phyloP scores from a whole-genome alignment of 2,113 vertebrate genomes.

The Zeus faber region DNA sequence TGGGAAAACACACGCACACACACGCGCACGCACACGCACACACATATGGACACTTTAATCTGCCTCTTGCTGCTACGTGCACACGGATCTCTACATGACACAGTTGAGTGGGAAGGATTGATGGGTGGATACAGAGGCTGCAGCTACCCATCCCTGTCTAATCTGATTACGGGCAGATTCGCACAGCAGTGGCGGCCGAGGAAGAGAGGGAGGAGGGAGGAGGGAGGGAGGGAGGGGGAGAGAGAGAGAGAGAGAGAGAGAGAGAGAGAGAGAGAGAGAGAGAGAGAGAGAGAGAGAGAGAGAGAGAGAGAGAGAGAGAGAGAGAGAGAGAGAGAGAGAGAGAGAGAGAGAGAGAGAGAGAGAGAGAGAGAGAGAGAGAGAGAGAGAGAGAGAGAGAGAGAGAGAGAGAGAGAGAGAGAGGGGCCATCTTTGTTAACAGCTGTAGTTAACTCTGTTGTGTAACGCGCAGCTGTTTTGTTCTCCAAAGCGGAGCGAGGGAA shows the following conservation, averaged over 20 bases:
- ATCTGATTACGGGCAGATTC: slow-evolving; percentile 65
- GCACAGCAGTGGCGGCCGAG: slow-evolving; percentile 33
- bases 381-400: slow-evolving; percentile 18
- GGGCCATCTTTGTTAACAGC: not conserved
- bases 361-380: slow-evolving; percentile 24
- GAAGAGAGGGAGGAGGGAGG: slow-evolving; percentile 15
- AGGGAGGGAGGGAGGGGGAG: slow-evolving; percentile 24
- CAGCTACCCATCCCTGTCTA: slow-evolving; percentile 54
- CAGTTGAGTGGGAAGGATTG: slow-evolving; percentile 33
- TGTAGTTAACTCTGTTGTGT: not conserved
- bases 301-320: slow-evolving; percentile 16
- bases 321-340: slow-evolving; percentile 27
- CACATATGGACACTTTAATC: slow-evolving; percentile 33
- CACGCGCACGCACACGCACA: slow-evolving; percentile 1
- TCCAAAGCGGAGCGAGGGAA: not conserved
- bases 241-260: slow-evolving; percentile 47
- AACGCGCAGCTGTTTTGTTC: not conserved
- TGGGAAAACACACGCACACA: not conserved
- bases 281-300: slow-evolving; percentile 22
- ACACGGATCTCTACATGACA: slow-evolving; percentile 55
- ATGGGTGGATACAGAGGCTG: slow-evolving; percentile 45
- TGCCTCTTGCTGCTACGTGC: slow-evolving; percentile 34
- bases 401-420: slow-evolving; percentile 9
- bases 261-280: slow-evolving; percentile 20
- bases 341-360: slow-evolving; percentile 16